phyloP scores from a whole-genome alignment of 2,113 vertebrate species.

The Leptocoma aspasia region DNA sequence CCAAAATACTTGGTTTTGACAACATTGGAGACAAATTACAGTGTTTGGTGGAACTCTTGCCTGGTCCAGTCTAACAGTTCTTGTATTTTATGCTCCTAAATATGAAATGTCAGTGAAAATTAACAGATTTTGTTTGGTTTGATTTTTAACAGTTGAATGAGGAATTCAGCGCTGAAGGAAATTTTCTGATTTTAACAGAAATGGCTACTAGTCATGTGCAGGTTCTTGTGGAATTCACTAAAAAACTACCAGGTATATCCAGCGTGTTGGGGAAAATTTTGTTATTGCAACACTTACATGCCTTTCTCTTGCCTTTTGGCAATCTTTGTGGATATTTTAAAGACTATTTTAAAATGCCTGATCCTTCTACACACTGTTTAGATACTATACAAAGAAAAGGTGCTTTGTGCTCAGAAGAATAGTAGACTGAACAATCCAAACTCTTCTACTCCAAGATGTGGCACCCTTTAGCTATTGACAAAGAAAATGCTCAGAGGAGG shows the following conservation, averaged over 20 bases:
- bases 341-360: neutral
- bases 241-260: slow-evolving; percentile 90
- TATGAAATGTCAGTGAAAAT: neutral
- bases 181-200: slow-evolving; percentile 94
- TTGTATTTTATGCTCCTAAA: neutral
- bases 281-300: neutral
- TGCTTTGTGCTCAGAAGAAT: neutral
- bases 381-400: neutral
- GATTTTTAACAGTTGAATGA: slow-evolving; percentile 84
- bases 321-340: neutral
- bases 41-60: neutral
- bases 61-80: neutral
- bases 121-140: slow-evolving; percentile 20
- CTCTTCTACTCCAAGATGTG: neutral
- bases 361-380: neutral
- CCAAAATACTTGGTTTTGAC: neutral
- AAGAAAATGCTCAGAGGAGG: neutral
- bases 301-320: neutral
- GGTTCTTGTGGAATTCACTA: slow-evolving; percentile 97
- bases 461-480: neutral
- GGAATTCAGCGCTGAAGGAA: slow-evolving; percentile 91
- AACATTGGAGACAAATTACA: neutral
- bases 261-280: neutral
- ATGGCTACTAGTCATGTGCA: slow-evolving; percentile 97
- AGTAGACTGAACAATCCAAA: neutral